Base-by-base conservation (phyloP, 2,113 vertebrate genomes). In the Cebus imitator region DNA sequence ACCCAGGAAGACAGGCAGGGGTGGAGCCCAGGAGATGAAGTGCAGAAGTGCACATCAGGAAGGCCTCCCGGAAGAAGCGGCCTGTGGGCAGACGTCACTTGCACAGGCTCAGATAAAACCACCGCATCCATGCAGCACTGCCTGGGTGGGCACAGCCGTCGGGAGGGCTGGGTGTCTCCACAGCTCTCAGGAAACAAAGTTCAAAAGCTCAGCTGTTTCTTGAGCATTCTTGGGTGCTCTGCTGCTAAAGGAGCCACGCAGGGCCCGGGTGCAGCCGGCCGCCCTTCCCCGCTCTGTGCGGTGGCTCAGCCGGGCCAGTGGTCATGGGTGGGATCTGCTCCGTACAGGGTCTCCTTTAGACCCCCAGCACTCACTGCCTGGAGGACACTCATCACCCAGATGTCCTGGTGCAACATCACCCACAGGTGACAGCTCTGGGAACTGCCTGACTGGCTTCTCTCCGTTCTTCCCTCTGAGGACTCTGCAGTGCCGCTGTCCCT, bases 211-310 rank as follows among this genome's bases (percentile, higher is more conserved):
- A n/a, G 37, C 45, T 9, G 30, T 16, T 21, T 5, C 8, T 4
- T 18, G 2, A 25, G 7, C 0, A 73, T 52, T 30, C 3, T 0
- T 8, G 23, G 55, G 1, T 9, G 27, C 48, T 4, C 0, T 27
- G 68, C 45, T 7, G 3, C 66, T 45, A 12, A 16, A 7, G 10
- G 12, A 13, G 3, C 7, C 61, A 32, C 50, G 5, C 1, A 37
- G 79, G 25, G 16, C 68, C 40, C 35, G 14, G 3, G 2, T 2
- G 58, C 21, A 17, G 3, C n/a, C 2, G 0, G 20, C 43, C 37
- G 17, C 35, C 68, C 3, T n/a, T 27, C 8, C 70, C 61, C 0
- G 3, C 86, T 21, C 66, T 0, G 32, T 5, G 32, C 9, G 18
- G 20, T 17, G 37, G 43, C 58, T 68, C 64, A 2, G 18, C 23